Conservation (phyloP, 2,113 vertebrate species). For the Zeus faber region DNA sequence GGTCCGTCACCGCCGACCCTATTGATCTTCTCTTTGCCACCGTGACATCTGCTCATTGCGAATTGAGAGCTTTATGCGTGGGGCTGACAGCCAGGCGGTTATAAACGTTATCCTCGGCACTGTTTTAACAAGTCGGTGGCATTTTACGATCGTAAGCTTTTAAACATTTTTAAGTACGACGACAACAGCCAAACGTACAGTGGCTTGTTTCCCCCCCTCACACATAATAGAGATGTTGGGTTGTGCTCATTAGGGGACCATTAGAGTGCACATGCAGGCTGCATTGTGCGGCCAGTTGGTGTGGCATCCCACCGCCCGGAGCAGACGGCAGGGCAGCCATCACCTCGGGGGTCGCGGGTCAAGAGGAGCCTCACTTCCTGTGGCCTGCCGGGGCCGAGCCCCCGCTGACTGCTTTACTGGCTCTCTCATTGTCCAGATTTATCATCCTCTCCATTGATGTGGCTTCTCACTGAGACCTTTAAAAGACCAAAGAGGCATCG, state of each 20-base stretch:
- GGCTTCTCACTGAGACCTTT: slow-evolving; percentile 53
- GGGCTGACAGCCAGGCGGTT: slow-evolving; percentile 41
- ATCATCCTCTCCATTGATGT: slow-evolving; percentile 64
- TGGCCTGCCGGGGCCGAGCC: slow-evolving; percentile 36
- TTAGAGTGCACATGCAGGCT: too few species aligned
- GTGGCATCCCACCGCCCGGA: slow-evolving; percentile 23
- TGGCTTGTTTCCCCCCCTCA: too few species aligned
- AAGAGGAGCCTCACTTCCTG: slow-evolving; percentile 73
- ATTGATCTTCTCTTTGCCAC: slow-evolving; percentile 56
- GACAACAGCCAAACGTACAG: too few species aligned
- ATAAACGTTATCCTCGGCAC: slow-evolving; percentile 46
- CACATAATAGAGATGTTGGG: too few species aligned
- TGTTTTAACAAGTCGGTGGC: slow-evolving; percentile 42
- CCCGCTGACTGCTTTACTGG: slow-evolving; percentile 64
- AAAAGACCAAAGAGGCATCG: slow-evolving; percentile 73
- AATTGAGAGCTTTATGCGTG: slow-evolving; percentile 49
- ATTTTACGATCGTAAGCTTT: too few species aligned
- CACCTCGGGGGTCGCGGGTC: slow-evolving; percentile 60
- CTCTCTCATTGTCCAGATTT: slow-evolving; percentile 66
- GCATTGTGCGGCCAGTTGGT: slow-evolving; percentile 11
- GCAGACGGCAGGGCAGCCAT: slow-evolving; percentile 38
- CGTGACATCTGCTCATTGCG: slow-evolving; percentile 61
- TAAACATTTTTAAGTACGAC: too few species aligned
- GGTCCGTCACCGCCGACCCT: slow-evolving; percentile 38
- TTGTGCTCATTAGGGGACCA: too few species aligned